Conservation (phyloP, 2,113 vertebrate genomes). For the Xyrauchen texanus region DNA sequence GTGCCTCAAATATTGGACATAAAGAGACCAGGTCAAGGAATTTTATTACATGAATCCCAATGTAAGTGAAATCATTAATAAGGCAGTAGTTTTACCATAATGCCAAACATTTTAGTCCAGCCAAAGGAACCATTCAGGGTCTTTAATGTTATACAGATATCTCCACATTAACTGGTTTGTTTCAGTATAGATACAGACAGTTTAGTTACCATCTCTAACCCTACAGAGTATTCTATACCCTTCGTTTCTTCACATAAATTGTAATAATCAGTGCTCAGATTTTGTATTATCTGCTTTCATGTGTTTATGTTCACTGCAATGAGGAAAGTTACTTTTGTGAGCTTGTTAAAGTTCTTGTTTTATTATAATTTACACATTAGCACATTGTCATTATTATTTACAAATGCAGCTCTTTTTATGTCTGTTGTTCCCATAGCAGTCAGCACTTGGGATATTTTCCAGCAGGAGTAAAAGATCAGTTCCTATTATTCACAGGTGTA, state of each 20-base stretch:
- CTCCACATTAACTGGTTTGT: not conserved
- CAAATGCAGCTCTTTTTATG: not conserved
- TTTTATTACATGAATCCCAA: not conserved
- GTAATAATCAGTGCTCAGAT: not conserved
- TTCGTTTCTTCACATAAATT: not conserved
- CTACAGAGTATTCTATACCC: not conserved
- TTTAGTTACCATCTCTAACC: not conserved
- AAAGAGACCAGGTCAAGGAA: not conserved
- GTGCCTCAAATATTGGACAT: not conserved
- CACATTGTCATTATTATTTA: not conserved
- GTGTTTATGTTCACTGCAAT: conserved; percentile 5
- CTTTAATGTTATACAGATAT: no score
- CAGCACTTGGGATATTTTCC: not conserved
- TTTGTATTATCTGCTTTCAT: conserved; percentile 3
- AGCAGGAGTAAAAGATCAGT: not conserved
- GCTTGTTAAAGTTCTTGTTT: not conserved
- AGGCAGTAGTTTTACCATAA: not conserved
- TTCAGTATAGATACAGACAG: not conserved
- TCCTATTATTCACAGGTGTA: not conserved
- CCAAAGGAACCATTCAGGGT: no score
- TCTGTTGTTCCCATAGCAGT: not conserved
- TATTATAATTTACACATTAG: not conserved
- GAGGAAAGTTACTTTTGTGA: not conserved
- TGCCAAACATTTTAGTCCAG: not conserved
- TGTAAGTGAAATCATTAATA: not conserved